Conservation (phyloP, 2,113 vertebrate genomes). For the Dromas ardeola region DNA sequence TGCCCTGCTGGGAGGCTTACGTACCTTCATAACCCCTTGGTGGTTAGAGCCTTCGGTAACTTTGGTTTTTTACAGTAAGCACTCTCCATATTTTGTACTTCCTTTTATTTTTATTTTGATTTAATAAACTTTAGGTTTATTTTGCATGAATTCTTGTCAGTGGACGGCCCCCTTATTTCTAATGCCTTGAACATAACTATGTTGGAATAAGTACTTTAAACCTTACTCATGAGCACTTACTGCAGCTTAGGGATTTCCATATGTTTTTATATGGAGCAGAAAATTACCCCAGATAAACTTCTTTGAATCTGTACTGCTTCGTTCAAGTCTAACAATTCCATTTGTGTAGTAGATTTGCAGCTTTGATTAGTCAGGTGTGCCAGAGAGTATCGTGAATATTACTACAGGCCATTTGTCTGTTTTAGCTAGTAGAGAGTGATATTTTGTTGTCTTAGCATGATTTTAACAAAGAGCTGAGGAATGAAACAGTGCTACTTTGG, state of each 20-base stretch:
- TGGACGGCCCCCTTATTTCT: conserved; percentile 65
- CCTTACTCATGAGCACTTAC: conserved; percentile 73
- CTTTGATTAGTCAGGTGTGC: conserved; percentile 23
- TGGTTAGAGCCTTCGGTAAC: conserved; percentile 55
- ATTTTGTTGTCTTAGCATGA: background rate
- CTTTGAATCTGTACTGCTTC: conserved; percentile 24
- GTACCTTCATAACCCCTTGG: conserved; percentile 2
- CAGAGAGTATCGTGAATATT: background rate
- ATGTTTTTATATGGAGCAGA: conserved; percentile 23
- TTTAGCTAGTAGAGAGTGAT: background rate
- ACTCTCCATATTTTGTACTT: conserved; percentile 57
- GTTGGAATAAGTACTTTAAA: conserved; percentile 65
- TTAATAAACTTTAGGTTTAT: conserved; percentile 71
- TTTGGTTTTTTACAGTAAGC: conserved; percentile 68
- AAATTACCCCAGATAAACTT: background rate
- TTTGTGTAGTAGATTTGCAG: conserved; percentile 32
- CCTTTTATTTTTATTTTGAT: background rate
- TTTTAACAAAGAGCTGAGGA: background rate
- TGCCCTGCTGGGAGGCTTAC: background rate
- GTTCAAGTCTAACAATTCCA: conserved; percentile 14
- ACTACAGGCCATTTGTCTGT: background rate
- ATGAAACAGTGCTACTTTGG: background rate
- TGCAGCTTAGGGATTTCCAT: conserved; percentile 12
- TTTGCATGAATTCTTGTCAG: conserved; percentile 75
- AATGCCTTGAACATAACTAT: conserved; percentile 59